phyloP scores from a whole-genome alignment of 1,140 invertebrate species.

The Danaus plexippus region DNA sequence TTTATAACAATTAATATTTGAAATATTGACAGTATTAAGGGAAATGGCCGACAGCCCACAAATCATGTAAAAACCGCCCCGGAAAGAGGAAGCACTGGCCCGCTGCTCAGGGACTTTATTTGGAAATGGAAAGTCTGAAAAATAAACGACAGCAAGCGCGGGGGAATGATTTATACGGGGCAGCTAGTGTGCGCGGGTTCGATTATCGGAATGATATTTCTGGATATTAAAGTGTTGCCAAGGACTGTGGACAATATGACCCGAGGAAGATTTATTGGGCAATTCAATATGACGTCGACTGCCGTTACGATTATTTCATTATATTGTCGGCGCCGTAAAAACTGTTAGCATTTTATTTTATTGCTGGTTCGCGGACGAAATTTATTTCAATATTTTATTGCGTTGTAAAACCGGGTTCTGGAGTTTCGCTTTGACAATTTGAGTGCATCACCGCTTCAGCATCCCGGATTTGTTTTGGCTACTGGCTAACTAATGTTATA shows the following conservation, averaged over 20 bases:
- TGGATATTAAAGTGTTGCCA: slow-evolving; percentile 71
- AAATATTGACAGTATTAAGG: slow-evolving; percentile 71
- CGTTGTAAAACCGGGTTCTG: slow-evolving; percentile 48
- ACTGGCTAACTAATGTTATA: too few species aligned
- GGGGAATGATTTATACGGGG: slow-evolving; percentile 64
- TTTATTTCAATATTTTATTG: slow-evolving; percentile 71
- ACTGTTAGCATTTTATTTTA: slow-evolving; percentile 69
- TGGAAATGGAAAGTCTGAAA: slow-evolving; percentile 71
- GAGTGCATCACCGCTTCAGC: slow-evolving; percentile 27
- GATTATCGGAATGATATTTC: slow-evolving; percentile 70
- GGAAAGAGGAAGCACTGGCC: slow-evolving; percentile 67
- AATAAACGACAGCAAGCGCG: slow-evolving; percentile 63
- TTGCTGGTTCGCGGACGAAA: slow-evolving; percentile 53
- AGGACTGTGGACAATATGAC: slow-evolving; percentile 69
- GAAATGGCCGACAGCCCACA: slow-evolving; percentile 66
- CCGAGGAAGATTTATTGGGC: slow-evolving; percentile 65
- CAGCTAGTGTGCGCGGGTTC: slow-evolving; percentile 53
- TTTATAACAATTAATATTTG: slow-evolving; percentile 71
- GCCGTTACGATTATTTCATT: slow-evolving; percentile 71
- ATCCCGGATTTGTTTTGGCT: slow-evolving; percentile 7
- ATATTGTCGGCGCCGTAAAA: slow-evolving; percentile 70
- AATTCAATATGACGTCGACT: slow-evolving; percentile 60
- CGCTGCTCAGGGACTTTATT: slow-evolving; percentile 67
- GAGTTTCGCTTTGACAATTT: slow-evolving; percentile 45
- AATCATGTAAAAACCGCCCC: slow-evolving; percentile 70